A percentile compares a stretch with the other conserved stretches of the same genome.
Conservation (phyloP, 1,140 invertebrate species). For the Leptopilina clavipes region DNA sequence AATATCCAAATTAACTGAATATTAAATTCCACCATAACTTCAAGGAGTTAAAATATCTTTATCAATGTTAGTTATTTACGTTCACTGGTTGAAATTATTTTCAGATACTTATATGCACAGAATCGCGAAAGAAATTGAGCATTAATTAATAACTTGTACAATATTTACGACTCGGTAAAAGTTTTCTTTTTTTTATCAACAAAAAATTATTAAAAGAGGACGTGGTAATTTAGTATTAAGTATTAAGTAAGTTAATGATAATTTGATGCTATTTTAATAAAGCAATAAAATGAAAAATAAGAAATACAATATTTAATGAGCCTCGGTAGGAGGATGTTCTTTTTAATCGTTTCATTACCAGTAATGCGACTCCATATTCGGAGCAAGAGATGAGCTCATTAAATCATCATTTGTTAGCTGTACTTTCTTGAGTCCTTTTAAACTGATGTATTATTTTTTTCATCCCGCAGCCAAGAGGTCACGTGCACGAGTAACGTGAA, state of each 20-base stretch:
- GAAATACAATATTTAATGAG: not conserved
- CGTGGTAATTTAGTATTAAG: not conserved
- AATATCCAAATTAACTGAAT: no score
- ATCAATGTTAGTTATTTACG: no score
- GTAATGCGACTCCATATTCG: constrained; percentile 5
- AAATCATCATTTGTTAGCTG: constrained; percentile 17
- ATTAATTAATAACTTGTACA: not conserved
- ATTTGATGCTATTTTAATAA: constrained; percentile 18
- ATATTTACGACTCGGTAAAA: not conserved
- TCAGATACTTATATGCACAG: no score
- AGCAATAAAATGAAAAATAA: not conserved
- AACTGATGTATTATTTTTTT: not conserved
- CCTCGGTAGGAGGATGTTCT: not conserved
- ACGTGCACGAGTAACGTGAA: not conserved
- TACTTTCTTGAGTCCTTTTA: constrained; percentile 12
- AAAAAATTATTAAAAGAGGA: not conserved
- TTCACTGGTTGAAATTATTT: no score
- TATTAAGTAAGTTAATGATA: constrained; percentile 8
- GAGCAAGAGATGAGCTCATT: constrained; percentile 23
- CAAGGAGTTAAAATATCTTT: no score
- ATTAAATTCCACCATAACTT: no score
- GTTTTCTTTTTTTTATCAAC: not conserved
- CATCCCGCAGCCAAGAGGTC: not conserved
- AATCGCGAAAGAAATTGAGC: no score
- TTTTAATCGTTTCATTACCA: constrained; percentile 16